Base-by-base conservation (phyloP, 2,797 vertebrate genomes). In the Sebastes kiyomatsui region DNA sequence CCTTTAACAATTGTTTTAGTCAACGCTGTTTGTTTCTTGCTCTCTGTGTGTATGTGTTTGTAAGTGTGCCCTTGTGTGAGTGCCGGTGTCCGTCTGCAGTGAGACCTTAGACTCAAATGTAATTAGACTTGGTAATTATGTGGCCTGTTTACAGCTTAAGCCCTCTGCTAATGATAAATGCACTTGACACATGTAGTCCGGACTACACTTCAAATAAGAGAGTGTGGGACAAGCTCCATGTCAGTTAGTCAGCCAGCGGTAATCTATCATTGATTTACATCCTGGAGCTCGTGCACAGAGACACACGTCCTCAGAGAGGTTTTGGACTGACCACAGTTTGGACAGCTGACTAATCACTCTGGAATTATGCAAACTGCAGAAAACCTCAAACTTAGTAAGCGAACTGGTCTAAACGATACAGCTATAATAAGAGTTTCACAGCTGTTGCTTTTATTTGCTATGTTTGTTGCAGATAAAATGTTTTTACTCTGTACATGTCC, bases 101-200 rank as follows among this genome's bases (percentile, higher is more conserved):
- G 79, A 93, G 93, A 93, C 93, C 89, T 91, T 84, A 86, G 83
- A 91, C 90, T 77, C 90, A 90, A 85, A 90, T 94, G 73, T 96
- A 95, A 97, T 97, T 96, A 96, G 95, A 96, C 89, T 95, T 93
- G 91, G 90, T 92, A 96, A 96, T 94, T 88, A 93, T 92, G 88
- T 92, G 90, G 94, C 90, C 93, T 96, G 94, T 96, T 97, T 96
- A 95, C 92, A 92, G 92, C 93, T 93, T 90, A 94, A 95, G 94
- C 92, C 87, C 87, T 81, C 66, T 81, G 81, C 90, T 94, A 93
- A 96, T 91, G 95, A 96, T 94, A 92, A 94, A 95, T 93, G 88
- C 90, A 93, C 89, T 90, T 94, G 93, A 92, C 77, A 92, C 90
- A 90, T 83, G 86, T 88, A 90, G 88, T 90, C 90, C 89, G 81